Percentiles rank a stretch among this genome's conserved stretches.
phyloP scores from a whole-genome alignment of 2,797 vertebrate genomes.

The Brotula barbata region DNA sequence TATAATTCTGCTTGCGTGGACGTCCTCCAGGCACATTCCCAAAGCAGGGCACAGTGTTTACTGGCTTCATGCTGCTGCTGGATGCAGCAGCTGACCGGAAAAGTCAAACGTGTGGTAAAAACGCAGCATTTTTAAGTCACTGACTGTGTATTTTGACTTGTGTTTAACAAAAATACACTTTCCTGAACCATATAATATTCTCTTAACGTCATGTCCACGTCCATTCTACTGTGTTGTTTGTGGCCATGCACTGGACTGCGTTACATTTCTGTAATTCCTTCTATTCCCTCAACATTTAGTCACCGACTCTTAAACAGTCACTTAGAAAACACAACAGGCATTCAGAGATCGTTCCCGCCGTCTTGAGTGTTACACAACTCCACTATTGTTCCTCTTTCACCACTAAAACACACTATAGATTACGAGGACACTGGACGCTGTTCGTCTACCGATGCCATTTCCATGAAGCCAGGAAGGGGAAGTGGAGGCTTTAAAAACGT shows the following conservation, averaged over 20 bases:
- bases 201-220: too few relatives aligned
- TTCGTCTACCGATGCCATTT: constrained; percentile 25
- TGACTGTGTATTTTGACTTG: too few relatives aligned
- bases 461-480: constrained; percentile 42
- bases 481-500: constrained; percentile 33
- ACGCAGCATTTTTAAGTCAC: too few relatives aligned
- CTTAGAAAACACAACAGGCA: not conserved
- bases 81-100: not conserved
- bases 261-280: too few relatives aligned
- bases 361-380: constrained; percentile 1
- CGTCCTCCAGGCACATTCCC: constrained; percentile 42
- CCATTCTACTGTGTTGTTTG: too few relatives aligned
- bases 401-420: constrained; percentile 1
- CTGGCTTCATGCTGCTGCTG: constrained; percentile 6
- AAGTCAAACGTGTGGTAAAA: constrained; percentile 2
- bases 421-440: not conserved
- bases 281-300: too few relatives aligned
- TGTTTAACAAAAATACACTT: too few relatives aligned
- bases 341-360: not conserved
- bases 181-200: too few relatives aligned
- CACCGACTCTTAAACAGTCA: too few relatives aligned
- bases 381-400: not conserved
- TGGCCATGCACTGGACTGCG: too few relatives aligned
- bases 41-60: constrained; percentile 30
- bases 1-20: constrained; percentile 40